Evolutionary conservation across 2,113 vertebrate genomes (phyloP).

Genomic region (Aramus guarauna): DNA sequence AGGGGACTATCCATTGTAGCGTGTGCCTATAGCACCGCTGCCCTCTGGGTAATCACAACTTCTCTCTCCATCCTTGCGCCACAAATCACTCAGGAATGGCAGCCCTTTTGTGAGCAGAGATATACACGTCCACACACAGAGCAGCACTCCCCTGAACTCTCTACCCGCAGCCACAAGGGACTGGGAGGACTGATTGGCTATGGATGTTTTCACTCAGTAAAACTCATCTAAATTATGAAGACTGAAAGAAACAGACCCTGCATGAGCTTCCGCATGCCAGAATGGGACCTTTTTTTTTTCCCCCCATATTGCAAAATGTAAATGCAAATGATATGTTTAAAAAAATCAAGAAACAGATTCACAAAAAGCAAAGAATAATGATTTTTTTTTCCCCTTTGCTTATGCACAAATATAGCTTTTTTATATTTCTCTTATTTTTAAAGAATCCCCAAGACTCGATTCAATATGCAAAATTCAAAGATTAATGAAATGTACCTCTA

Average conservation of each 20-base stretch:
- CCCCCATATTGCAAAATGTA: not conserved
- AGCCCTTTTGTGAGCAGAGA: not conserved
- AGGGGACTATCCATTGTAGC: not conserved
- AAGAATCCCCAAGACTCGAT: not conserved
- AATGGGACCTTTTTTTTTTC: not conserved
- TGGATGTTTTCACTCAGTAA: not conserved
- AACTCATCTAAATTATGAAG: not conserved
- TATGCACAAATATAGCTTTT: not conserved
- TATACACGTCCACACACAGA: not conserved
- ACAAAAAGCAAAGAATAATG: not conserved
- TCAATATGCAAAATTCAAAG: not conserved
- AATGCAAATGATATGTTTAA: not conserved
- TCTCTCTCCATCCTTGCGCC: not conserved
- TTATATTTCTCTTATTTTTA: not conserved
- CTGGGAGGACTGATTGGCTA: not conserved
- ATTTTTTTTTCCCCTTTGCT: not conserved
- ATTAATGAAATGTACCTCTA: not conserved
- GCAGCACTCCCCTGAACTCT: not conserved
- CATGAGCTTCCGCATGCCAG: not conserved
- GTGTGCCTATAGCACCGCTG: not conserved
- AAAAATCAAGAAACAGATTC: not conserved
- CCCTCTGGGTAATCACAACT: not conserved
- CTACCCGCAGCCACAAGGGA: not conserved
- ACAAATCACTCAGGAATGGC: conserved; percentile 2
- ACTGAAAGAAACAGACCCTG: not conserved